Percentiles rank a stretch among this genome's conserved stretches.
These are phyloP conservation scores for Tenthredo livida DNA, from an alignment of 2,888 invertebrate genomes.

Conservation along the genomic window DNA sequence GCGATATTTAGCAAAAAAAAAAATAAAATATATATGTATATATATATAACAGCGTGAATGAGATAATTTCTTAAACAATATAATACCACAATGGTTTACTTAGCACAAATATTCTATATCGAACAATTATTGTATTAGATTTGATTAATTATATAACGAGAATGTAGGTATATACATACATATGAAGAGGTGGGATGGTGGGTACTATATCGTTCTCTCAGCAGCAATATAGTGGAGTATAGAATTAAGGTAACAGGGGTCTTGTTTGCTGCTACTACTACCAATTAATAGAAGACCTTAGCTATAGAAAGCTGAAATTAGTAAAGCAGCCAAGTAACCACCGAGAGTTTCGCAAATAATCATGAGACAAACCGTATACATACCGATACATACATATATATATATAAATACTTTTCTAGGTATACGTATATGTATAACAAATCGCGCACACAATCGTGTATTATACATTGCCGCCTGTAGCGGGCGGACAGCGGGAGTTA, in stretches of 20 bases:
- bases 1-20: neutral
- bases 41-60: neutral
- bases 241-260: slow-evolving; percentile 6
- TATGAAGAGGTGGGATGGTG: neutral
- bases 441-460: neutral
- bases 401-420: neutral
- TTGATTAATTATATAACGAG: no score
- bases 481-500: neutral
- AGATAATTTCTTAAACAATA: no score
- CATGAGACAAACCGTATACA: neutral
- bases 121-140: no score
- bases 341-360: slow-evolving; percentile 16
- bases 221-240: neutral
- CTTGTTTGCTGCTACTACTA: slow-evolving; percentile 10
- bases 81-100: no score
- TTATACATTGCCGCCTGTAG: neutral
- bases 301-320: slow-evolving; percentile 12
- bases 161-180: no score
- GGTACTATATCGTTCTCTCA: neutral
- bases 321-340: slow-evolving; percentile 3
- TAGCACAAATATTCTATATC: no score
- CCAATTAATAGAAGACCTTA: slow-evolving; percentile 10
- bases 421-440: neutral
- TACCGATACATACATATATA: neutral
- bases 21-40: neutral